These are phyloP conservation scores for Drosophila longiperda DNA, from an alignment of 2,888 invertebrate species.

Conservation along the genomic window DNA sequence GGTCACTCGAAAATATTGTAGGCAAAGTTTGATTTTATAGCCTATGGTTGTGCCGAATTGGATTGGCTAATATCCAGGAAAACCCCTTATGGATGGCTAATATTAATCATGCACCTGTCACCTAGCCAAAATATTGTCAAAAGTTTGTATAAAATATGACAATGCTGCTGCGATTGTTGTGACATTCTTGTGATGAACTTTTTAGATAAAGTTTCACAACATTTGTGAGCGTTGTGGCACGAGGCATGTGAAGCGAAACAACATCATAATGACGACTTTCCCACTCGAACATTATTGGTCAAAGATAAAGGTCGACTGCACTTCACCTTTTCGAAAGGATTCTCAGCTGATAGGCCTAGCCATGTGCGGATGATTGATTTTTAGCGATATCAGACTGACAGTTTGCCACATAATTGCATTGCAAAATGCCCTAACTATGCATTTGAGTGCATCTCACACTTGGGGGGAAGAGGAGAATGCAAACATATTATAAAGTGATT, in stretches of 20 bases:
- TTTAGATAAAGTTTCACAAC: constrained; percentile 56
- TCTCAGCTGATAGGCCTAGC: constrained; percentile 8
- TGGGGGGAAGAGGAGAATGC: constrained; percentile 17
- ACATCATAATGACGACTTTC: constrained; percentile 41
- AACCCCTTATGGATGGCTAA: constrained; percentile 46
- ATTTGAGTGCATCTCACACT: constrained; percentile 22
- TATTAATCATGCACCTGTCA: constrained; percentile 79
- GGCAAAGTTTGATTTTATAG: constrained; percentile 60
- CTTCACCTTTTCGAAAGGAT: constrained; percentile 23
- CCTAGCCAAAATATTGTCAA: constrained; percentile 72
- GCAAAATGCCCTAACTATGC: constrained; percentile 16
- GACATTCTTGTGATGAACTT: constrained; percentile 68
- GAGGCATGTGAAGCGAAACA: constrained; percentile 21
- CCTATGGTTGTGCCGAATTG: constrained; percentile 28
- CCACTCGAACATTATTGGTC: not conserved
- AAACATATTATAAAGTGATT: constrained; percentile 56
- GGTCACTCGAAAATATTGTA: constrained; percentile 56
- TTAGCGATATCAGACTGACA: constrained; percentile 43
- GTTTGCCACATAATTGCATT: constrained; percentile 64
- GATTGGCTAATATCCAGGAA: constrained; percentile 50
- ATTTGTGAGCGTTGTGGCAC: constrained; percentile 55
- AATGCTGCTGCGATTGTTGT: constrained; percentile 39
- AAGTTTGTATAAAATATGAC: constrained; percentile 65
- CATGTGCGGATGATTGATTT: constrained; percentile 34
- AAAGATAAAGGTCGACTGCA: constrained; percentile 15